Evolutionary conservation across 1,140 invertebrate genomes (phyloP), one percentile per base, ranked within the genome.

Genomic region (Diorhabda elongata): DNA sequence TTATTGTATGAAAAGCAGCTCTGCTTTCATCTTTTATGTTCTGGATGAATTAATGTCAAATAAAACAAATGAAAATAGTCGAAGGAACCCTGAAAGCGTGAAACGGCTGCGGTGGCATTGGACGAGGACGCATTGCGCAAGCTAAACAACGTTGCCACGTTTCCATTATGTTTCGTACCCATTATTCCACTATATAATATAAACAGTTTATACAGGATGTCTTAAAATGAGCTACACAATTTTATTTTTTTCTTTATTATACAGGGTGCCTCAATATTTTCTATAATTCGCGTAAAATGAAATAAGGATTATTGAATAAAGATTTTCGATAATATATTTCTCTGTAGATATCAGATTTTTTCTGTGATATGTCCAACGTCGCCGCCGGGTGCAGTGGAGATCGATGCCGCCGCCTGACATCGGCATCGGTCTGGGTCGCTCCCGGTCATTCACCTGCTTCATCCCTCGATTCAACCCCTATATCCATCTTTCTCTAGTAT

Each of bases 361-460:
- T 26, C 26, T 26, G 26, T 26, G 26, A 26, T 26, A 26, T 26
- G 26, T 26, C 1, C 61, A 62, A 44, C 61, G 56, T 42, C 63
- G 63, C 5, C 44, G 52, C 67, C 71, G 72, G 70, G 72, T 74
- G 74, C 72, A 72, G 69, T 64, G 67, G 45, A 71, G 74, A 75
- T 75, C 73, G 73, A 74, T 74, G 69, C 63, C 73, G 73, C 65
- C 73, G 71, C 71, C 70, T 73, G 73, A 69, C 76, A 73, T 74
- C 76, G 76, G 76, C 76, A 75, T 77, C 75, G 76, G 76, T 77
- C 75, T 75, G 76, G 76, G 76, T 77, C 75, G 76, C 69, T 71
- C 62, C 60, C 68, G 76, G 75, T 77, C 76, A 71, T 77, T 76
- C 75, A 77, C 76, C 76, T 74, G 75, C 63, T 74, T 69, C 69